Evolutionary conservation across 53 echinoderm and acorn worm species (phyloP).

Genomic region (Apostichopus leukothele): DNA sequence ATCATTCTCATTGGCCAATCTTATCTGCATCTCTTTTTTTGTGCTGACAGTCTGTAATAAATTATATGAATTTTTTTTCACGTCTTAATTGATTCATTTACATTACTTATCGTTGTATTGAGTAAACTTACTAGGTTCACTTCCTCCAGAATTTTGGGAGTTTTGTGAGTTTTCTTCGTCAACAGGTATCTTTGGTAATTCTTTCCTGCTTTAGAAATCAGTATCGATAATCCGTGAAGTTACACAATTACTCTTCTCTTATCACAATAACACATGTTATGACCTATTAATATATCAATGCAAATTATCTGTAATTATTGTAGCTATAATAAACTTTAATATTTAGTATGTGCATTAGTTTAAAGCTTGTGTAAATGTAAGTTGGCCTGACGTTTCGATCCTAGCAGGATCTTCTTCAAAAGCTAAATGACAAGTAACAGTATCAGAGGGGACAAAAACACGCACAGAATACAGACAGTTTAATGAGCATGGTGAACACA

Average conservation of each 20-base stretch:
- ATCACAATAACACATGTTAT: neutral
- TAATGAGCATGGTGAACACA: no score
- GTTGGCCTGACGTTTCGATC: no score
- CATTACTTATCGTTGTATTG: neutral
- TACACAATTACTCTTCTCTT: neutral
- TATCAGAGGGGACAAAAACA: no score
- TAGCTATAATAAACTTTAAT: neutral
- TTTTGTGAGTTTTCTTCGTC: neutral
- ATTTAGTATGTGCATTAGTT: neutral
- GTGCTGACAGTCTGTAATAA: neutral
- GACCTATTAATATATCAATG: neutral
- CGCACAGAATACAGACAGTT: no score
- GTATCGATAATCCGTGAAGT: neutral
- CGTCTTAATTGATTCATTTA: neutral
- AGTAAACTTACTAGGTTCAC: neutral
- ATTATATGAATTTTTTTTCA: neutral
- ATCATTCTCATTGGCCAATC: neutral
- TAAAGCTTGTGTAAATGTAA: no score
- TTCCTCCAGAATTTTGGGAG: neutral
- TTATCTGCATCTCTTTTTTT: neutral
- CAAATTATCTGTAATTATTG: no score
- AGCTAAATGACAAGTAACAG: no score
- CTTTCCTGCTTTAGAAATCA: neutral
- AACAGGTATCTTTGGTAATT: neutral
- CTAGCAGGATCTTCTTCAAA: no score